Percentiles rank a stretch among this genome's conserved stretches.
phyloP scores from a whole-genome alignment of 2,113 vertebrate genomes.

The Pygoscelis antarcticus region DNA sequence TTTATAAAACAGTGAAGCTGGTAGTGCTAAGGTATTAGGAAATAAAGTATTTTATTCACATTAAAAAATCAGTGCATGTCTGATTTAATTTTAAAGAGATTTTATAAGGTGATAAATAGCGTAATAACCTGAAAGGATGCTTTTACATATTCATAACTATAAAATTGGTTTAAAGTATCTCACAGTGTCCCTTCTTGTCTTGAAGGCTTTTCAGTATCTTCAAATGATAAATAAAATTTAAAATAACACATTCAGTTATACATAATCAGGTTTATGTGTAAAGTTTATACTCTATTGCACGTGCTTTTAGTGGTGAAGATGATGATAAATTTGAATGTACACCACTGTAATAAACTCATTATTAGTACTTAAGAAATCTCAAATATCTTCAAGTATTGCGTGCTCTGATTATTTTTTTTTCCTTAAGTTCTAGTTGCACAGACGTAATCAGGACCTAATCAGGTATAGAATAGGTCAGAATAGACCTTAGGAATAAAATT shows the following conservation, averaged over 20 bases:
- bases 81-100: background rate
- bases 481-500: background rate
- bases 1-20: background rate
- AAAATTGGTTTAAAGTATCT: background rate
- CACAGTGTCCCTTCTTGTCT: background rate
- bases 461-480: background rate
- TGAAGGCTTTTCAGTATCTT: background rate
- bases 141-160: slow-evolving; percentile 4
- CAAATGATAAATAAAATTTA: background rate
- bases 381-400: background rate
- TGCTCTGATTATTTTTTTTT: background rate
- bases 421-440: background rate
- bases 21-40: background rate
- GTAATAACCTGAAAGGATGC: background rate
- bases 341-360: background rate
- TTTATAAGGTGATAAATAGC: background rate
- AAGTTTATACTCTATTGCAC: background rate
- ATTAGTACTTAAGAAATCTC: background rate
- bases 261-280: background rate
- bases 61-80: background rate
- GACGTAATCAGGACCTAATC: background rate
- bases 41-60: background rate
- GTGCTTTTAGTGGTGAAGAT: background rate
- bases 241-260: background rate
- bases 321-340: background rate